A percentile compares a stretch with the other conserved stretches of the same genome.
These are phyloP conservation scores for Cotesia chilonis DNA, from an alignment of 1,140 invertebrate genomes.

Conservation along the genomic window DNA sequence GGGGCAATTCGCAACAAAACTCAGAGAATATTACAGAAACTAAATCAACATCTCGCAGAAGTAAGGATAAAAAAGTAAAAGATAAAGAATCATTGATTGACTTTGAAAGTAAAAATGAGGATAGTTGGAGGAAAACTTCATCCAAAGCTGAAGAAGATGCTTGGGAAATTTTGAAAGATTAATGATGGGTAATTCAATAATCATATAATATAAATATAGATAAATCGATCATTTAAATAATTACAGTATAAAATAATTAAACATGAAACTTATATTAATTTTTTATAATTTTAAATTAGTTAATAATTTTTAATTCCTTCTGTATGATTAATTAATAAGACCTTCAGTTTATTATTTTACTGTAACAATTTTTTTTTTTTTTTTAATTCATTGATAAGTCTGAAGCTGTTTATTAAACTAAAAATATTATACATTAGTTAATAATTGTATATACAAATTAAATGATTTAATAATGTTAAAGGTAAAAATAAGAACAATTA, in stretches of 20 bases:
- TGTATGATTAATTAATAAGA: too few relatives aligned
- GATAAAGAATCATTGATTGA: constrained; percentile 63
- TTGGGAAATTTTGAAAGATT: constrained; percentile 69
- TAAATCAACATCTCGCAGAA: constrained; percentile 47
- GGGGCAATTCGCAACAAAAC: constrained; percentile 44
- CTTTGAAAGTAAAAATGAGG: constrained; percentile 63
- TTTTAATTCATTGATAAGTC: too few relatives aligned
- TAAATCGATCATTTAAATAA: background rate
- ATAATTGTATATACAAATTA: too few relatives aligned
- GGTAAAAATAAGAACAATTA: too few relatives aligned
- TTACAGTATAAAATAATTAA: background rate
- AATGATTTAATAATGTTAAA: too few relatives aligned
- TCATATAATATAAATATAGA: constrained; percentile 6
- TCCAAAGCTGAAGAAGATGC: constrained; percentile 67
- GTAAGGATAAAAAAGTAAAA: constrained; percentile 51
- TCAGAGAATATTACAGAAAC: constrained; percentile 42
- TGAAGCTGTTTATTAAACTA: too few relatives aligned
- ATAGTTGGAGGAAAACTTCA: constrained; percentile 48
- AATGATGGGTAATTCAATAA: constrained; percentile 40
- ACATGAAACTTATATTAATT: too few relatives aligned
- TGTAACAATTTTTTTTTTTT: too few relatives aligned
- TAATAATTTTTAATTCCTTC: too few relatives aligned
- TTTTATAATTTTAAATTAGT: too few relatives aligned
- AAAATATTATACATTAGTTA: too few relatives aligned
- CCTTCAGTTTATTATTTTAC: too few relatives aligned